A percentile compares a stretch with the other conserved stretches of the same genome.
Conservation (phyloP, 2,113 vertebrate genomes). For the Campylorhamphus procurvoides region DNA sequence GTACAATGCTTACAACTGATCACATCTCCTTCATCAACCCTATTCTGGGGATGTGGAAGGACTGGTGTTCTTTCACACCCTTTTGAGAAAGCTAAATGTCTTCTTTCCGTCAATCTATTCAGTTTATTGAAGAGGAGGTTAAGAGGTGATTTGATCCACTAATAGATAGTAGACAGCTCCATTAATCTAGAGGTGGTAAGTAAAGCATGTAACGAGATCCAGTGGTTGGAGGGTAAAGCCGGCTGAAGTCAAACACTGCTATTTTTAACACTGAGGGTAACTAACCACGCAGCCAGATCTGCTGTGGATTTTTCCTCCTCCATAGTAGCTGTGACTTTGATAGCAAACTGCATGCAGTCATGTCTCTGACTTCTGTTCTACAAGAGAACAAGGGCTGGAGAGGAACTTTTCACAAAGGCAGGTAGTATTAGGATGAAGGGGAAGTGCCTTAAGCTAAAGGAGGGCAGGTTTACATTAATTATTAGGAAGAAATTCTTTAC, state of each 20-base stretch:
- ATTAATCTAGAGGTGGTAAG: slow-evolving; percentile 22
- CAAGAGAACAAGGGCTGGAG: background rate
- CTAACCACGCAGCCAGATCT: background rate
- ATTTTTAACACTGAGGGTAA: background rate
- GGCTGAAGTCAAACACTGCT: background rate
- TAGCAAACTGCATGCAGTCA: too few species aligned
- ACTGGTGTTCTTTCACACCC: background rate
- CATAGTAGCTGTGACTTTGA: background rate
- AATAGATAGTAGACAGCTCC: slow-evolving; percentile 28
- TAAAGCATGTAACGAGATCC: background rate
- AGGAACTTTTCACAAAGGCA: too few species aligned
- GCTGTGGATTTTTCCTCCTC: background rate
- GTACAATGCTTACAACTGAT: background rate
- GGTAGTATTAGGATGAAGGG: too few species aligned
- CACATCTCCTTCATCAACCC: background rate
- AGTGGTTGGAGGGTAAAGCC: background rate
- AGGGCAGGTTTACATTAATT: background rate
- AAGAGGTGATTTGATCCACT: slow-evolving; percentile 54
- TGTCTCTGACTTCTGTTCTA: background rate
- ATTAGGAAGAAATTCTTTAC: background rate
- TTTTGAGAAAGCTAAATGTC: slow-evolving; percentile 1
- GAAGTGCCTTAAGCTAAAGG: background rate
- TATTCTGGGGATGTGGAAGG: background rate
- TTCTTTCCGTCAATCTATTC: slow-evolving; percentile 12
- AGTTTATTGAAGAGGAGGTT: slow-evolving; percentile 46